Evolutionary conservation across 2,113 vertebrate species (phyloP).

Genomic region (Hiodon alosoides): DNA sequence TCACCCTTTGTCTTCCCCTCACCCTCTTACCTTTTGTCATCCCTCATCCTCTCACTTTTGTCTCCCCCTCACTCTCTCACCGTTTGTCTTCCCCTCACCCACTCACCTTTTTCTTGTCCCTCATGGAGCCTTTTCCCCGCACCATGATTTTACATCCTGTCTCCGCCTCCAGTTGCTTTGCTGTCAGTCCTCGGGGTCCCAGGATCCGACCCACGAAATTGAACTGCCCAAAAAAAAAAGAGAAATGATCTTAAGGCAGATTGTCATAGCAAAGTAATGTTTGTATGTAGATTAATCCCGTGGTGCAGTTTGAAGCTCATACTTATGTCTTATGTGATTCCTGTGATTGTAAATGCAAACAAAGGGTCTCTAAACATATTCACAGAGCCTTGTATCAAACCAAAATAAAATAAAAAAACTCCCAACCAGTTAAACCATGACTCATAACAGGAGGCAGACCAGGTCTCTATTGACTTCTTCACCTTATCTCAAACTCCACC

Average conservation of each 20-base stretch:
- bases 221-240: constrained; percentile 56
- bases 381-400: not conserved
- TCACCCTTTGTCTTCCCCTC: no score
- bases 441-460: no score
- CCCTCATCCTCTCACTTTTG: no score
- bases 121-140: constrained; percentile 86
- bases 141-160: constrained; percentile 92
- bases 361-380: no score
- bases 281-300: no score
- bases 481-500: constrained; percentile 36
- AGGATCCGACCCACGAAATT: constrained; percentile 89
- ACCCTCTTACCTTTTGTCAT: no score
- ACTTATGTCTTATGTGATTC: no score
- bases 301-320: no score
- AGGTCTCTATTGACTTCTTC: constrained; percentile 22
- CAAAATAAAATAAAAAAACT: not conserved
- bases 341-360: no score
- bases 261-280: not conserved
- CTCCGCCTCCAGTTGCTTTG: constrained; percentile 85
- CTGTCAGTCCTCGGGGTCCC: constrained; percentile 82
- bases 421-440: no score
- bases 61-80: not conserved
- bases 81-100: no score
- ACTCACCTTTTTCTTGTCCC: constrained; percentile 86
- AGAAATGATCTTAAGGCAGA: not conserved